Evolutionary conservation across 2,888 invertebrate genomes (phyloP).

Genomic region (Linnaemya tessellans): DNA sequence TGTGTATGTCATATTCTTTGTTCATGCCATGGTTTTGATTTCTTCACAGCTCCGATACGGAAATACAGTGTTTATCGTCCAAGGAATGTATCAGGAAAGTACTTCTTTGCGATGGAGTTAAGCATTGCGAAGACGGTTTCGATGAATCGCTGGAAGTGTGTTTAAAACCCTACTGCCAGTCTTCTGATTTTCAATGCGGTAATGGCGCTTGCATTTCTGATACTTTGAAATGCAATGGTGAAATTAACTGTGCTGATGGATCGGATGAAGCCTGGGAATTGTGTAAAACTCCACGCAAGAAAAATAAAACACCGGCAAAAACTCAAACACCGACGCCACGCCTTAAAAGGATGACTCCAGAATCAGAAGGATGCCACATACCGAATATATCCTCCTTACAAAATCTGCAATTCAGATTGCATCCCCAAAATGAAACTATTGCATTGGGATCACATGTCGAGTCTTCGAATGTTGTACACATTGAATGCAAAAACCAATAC

Average conservation of each 20-base stretch:
- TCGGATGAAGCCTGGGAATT: slow-evolving; percentile 76
- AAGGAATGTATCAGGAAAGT: slow-evolving; percentile 77
- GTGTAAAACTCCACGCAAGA: slow-evolving; percentile 32
- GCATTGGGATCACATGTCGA: slow-evolving; percentile 17
- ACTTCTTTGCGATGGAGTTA: slow-evolving; percentile 77
- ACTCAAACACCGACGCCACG: neutral
- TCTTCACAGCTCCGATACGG: slow-evolving; percentile 13
- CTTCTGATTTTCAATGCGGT: slow-evolving; percentile 82
- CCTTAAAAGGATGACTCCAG: too few relatives aligned
- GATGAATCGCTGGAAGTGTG: slow-evolving; percentile 78
- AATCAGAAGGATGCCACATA: slow-evolving; percentile 75
- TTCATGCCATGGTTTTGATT: neutral
- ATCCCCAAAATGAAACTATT: slow-evolving; percentile 48
- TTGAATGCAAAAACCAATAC: slow-evolving; percentile 31
- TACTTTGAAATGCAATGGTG: slow-evolving; percentile 82
- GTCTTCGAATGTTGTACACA: slow-evolving; percentile 33
- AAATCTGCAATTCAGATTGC: slow-evolving; percentile 27
- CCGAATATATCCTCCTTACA: slow-evolving; percentile 13
- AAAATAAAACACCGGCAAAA: neutral
- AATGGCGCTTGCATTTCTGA: slow-evolving; percentile 74
- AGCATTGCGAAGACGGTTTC: slow-evolving; percentile 78
- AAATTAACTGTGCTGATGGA: slow-evolving; percentile 74
- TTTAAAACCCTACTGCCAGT: slow-evolving; percentile 81
- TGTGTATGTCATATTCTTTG: neutral
- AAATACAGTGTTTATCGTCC: slow-evolving; percentile 74